Conservation (phyloP, 92 coral and sea anemone genomes). For the Bergia puertoricense region DNA sequence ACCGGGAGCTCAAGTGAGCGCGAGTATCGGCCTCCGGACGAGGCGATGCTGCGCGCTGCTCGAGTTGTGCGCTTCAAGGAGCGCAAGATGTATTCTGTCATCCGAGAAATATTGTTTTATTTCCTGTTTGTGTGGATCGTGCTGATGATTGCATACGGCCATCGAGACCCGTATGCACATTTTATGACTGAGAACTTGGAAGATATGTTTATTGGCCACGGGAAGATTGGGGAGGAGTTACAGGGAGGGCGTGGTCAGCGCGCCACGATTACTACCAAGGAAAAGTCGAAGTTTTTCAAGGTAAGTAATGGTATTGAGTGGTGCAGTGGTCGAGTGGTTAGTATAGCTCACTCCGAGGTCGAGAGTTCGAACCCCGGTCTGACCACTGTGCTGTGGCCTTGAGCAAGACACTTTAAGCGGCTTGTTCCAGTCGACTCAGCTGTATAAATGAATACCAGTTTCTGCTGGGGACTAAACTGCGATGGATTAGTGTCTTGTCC, state of each 20-base stretch:
- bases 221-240: constrained; percentile 51
- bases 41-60: constrained; percentile 71
- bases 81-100: constrained; percentile 85
- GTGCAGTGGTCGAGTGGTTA: background rate
- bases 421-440: too few relatives aligned
- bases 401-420: too few relatives aligned
- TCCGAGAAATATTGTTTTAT: constrained; percentile 82
- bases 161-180: constrained; percentile 96
- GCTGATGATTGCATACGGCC: constrained; percentile 86
- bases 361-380: too few relatives aligned
- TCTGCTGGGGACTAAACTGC: too few relatives aligned
- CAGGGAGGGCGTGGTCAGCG: constrained; percentile 58
- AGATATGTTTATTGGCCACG: constrained; percentile 69
- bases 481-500: too few relatives aligned
- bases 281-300: constrained; percentile 57
- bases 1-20: constrained; percentile 44
- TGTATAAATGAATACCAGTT: too few relatives aligned
- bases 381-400: too few relatives aligned
- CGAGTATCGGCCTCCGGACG: constrained; percentile 71
- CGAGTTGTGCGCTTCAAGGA: constrained; percentile 87
- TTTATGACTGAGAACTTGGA: constrained; percentile 77
- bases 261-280: constrained; percentile 28
- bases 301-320: background rate
- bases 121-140: constrained; percentile 94
- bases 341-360: too few relatives aligned